Base-by-base conservation (phyloP, 2,888 invertebrate species). In the Tridacna crocea region DNA sequence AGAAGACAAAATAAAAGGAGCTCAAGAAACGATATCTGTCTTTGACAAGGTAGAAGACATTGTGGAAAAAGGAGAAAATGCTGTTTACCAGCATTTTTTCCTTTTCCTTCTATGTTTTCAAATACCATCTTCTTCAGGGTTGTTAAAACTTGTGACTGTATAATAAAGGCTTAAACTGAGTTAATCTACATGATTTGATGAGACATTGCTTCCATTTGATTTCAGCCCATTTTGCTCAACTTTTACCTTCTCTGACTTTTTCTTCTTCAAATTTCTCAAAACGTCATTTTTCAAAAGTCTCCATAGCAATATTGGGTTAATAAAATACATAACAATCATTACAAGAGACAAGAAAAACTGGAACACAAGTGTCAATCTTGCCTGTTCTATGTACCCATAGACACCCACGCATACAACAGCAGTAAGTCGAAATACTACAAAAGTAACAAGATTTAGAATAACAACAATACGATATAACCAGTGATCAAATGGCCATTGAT, bases 281-380 rank as follows among this genome's bases (percentile, higher is more conserved):
- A 92, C 72, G 80, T 92, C 92, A 72, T 84, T 92, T 74, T 87
- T 89, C n/a, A 92, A 26, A 13, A 92, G 81, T 24, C 92, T 81
- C 88, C 88, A 90, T 76, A 92, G 89, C 22, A 92, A 85, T 19
- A 91, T 81, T 11, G 87, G 84, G 83, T 92, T 92, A 46, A 91
- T 90, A 17, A 84, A 26, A 76, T 88, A 84, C 84, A 88, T 87
- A 60, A 91, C 87, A 48, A 88, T 63, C 80, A 89, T 81, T 65
- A 87, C 87, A 51, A 88, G 68, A 0, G 80, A 27, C 0, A 91
- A 81, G 19, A 87, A 75, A 13, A 60, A 47, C 68, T 76, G 75
- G 79, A 88, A 92, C 10, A 73, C 12, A 22, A 76, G 15, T 17
- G 87, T 79, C 24, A 92, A 82, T 17, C 87, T 77, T 36, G 88